These are phyloP conservation scores for Amazona vittata DNA, from an alignment of 2,113 vertebrate genomes.

Conservation along the genomic window DNA sequence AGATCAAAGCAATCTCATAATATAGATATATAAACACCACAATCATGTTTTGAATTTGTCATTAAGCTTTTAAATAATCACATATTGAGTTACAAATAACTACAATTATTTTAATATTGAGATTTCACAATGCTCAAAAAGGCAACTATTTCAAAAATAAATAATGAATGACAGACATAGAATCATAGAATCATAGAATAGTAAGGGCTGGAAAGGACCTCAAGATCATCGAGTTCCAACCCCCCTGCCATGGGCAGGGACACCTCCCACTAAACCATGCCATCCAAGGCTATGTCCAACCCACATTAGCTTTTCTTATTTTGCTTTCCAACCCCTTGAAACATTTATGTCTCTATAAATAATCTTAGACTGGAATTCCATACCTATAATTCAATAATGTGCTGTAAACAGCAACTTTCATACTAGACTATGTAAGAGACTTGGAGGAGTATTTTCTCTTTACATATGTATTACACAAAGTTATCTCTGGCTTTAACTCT, in stretches of 20 bases:
- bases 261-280: too few relatives aligned
- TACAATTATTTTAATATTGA: neutral
- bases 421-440: neutral
- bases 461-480: neutral
- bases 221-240: too few relatives aligned
- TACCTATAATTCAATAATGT: constrained; percentile 10
- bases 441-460: neutral
- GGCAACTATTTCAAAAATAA: neutral
- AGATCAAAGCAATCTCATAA: neutral
- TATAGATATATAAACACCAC: neutral
- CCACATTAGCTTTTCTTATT: neutral
- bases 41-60: neutral
- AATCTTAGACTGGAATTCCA: neutral
- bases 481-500: neutral
- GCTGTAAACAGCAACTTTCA: constrained; percentile 20
- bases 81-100: neutral
- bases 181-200: too few relatives aligned
- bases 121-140: constrained; percentile 3
- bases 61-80: neutral
- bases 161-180: neutral
- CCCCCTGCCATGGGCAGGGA: too few relatives aligned
- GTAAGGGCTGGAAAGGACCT: too few relatives aligned
- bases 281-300: too few relatives aligned
- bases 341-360: neutral
- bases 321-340: neutral